Base-by-base conservation (phyloP, 2,888 invertebrate genomes). In the Phortica okadai region DNA sequence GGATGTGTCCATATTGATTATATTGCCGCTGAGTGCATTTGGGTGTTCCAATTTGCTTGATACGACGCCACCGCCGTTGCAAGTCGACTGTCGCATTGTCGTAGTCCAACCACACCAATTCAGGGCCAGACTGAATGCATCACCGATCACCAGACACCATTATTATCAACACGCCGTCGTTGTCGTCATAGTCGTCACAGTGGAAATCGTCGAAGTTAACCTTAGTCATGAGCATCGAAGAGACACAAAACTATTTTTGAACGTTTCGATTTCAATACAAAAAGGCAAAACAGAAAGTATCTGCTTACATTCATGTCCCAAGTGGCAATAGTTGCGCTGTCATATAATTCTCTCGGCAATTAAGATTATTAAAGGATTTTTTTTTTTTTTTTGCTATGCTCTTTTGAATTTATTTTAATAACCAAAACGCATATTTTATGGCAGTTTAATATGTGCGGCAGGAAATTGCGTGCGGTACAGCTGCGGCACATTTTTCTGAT, bases 31-130 rank as follows among this genome's bases (percentile, higher is more conserved):
- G 69, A 69, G 69, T 64, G 64, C 74, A 45, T 74, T 74, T 74
- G 74, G 74, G 74, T 74, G 74, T 74, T 74, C 74, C 74, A 74
- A 74, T 74, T 74, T 64, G 64, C 74, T 74, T 74, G 62, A 74
- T 74, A 58, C 72, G 56, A 58, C 54, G 56, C 73, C 73, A 59
- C 59, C 42, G 59, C n/a, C 56, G 42, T 73, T 16, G 14, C 6
- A 10, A 21, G 21, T 16, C 25, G 59, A 58, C 25, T 59, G 59
- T 59, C 44, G 58, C 56, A 58, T 62, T 73, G 62, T 62, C 62
- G 25, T 16, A 62, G 25, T 62, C 33, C 25, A 25, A 7, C 1
- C 21, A 25, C 59, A 7, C 16, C 21, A 50, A 50, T 50, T 50
- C 50, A 11, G 8, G 50, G 25, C 56, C 67, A 21, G 72, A 56